Base-by-base conservation (phyloP, 2,888 invertebrate species). In the Conistra vaccinii region DNA sequence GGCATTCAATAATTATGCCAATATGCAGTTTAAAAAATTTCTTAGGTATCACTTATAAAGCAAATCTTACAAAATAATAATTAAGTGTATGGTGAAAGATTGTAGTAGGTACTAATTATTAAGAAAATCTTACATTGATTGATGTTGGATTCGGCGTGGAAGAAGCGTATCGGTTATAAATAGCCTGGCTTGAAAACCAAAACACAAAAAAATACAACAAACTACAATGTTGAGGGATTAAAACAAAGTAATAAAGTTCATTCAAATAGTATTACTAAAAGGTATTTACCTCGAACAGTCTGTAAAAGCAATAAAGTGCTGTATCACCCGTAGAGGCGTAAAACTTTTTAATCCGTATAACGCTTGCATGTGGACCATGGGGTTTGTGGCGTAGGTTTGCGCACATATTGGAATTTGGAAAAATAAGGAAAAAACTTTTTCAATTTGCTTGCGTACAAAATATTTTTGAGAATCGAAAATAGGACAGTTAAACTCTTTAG, bases 261-360 rank as follows among this genome's bases (percentile, higher is more conserved):
- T 69, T 69, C 58, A 68, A 81, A 79, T 68, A 65, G 58, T 78
- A 83, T 29, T 78, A 58, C 63, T 67, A 71, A 78, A 83, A 53
- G 63, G 72, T 71, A 83, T 83, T 78, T 83, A 63, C 67, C 58
- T n/a, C 62, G 55, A 72, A 83, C 79, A 55, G 62, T 68, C 26
- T 68, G 63, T 68, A 69, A 75, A 83, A 83, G 74, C 75, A 83
- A 83, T 82, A 85, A 76, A 73, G 53, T 45, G 48, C 20, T 65
- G 55, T 62, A 76, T 55, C 61, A 51, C 51, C 39, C 61, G 32
- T n/a, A 39, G 42, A 67, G 45, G 67, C 71, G 81, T 76, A 75
- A 73, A 85, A 86, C 78, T 78, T 86, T 86, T 86, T 81, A 81
- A 81, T 83, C 83, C 81, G 63, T 60, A 69, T 69, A 67, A 68